A percentile compares a stretch with the other conserved stretches of the same genome.
These are phyloP conservation scores for Tachystola acroxantha DNA, from an alignment of 2,888 invertebrate species.

Conservation along the genomic window DNA sequence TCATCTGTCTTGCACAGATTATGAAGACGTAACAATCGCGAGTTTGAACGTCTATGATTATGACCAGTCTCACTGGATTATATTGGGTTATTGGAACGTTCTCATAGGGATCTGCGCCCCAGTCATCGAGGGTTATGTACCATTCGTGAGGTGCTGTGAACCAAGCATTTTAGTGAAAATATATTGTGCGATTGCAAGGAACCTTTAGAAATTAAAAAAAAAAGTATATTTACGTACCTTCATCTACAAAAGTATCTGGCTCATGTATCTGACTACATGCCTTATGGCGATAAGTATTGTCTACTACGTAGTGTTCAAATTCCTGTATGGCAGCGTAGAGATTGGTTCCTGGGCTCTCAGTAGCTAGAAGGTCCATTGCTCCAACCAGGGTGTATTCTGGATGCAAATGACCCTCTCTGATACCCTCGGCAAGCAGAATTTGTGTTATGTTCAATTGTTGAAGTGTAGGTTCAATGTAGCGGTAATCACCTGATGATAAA, in stretches of 20 bases:
- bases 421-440: constrained; percentile 43
- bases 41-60: too few species aligned
- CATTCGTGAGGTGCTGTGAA: too few species aligned
- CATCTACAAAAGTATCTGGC: background rate
- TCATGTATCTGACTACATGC: background rate
- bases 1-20: too few species aligned
- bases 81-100: too few species aligned
- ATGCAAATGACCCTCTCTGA: constrained; percentile 37
- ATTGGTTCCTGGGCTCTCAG: constrained; percentile 50
- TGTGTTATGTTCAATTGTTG: constrained; percentile 37
- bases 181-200: too few species aligned
- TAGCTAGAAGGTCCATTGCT: constrained; percentile 37
- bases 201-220: too few species aligned
- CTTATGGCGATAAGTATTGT: background rate
- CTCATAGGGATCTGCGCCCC: too few species aligned
- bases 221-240: constrained; percentile 1
- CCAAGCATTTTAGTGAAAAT: too few species aligned
- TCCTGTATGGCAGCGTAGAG: constrained; percentile 39
- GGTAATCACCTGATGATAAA: constrained; percentile 64
- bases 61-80: too few species aligned
- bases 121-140: too few species aligned
- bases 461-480: constrained; percentile 35
- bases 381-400: constrained; percentile 44
- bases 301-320: constrained; percentile 34
- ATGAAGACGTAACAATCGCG: too few species aligned